A percentile compares a stretch with the other conserved stretches of the same genome.
Evolutionary conservation across 2,888 invertebrate genomes (phyloP).

Genomic region (Tridacna crocea): DNA sequence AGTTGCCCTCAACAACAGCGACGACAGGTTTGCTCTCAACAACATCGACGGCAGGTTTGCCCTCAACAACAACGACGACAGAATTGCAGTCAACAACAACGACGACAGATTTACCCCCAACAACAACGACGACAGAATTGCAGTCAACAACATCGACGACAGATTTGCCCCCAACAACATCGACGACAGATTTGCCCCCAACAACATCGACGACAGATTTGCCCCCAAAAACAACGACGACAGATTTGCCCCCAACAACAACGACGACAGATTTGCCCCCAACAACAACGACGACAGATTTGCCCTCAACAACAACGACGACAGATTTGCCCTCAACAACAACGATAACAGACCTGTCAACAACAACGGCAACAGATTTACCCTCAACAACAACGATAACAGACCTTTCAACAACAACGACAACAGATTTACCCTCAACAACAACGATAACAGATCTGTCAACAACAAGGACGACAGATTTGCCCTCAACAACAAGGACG

Average conservation of each 20-base stretch:
- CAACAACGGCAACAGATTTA: not conserved
- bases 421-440: too few relatives aligned
- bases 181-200: not conserved
- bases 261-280: too few relatives aligned
- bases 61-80: slow-evolving; percentile 17
- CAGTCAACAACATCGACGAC: not conserved
- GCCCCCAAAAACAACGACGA: too few relatives aligned
- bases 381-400: not conserved
- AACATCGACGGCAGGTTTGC: slow-evolving; percentile 12
- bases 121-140: not conserved
- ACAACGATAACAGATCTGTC: too few relatives aligned
- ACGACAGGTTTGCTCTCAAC: too few relatives aligned
- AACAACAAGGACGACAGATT: not conserved
- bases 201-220: not conserved
- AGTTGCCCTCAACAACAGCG: too few relatives aligned
- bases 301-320: not conserved
- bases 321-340: not conserved
- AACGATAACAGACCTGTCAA: not conserved
- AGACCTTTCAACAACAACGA: not conserved
- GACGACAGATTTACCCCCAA: not conserved
- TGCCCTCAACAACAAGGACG: not conserved
- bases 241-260: too few relatives aligned
- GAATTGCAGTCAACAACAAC: not conserved
- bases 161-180: not conserved
- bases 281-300: not conserved